Conservation (phyloP, 2,888 invertebrate species). For the Amblyteles armatorius region DNA sequence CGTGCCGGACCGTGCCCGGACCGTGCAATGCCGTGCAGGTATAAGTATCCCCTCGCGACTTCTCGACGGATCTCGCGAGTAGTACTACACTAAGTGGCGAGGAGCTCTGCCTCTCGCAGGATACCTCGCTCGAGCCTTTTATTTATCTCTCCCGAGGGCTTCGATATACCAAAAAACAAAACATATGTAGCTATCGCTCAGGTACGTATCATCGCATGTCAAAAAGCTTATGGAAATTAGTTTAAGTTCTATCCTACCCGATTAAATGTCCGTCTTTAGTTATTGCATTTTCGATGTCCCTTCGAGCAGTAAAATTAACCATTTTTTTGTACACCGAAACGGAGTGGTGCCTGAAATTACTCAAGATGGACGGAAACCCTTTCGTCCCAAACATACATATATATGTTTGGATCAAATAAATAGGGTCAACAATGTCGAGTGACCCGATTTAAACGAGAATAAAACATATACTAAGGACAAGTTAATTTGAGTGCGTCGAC, state of each 20-base stretch:
- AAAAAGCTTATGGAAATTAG: neutral
- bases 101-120: slow-evolving; percentile 15
- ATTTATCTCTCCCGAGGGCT: slow-evolving; percentile 8
- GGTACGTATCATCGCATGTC: neutral
- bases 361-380: neutral
- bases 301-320: neutral
- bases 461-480: slow-evolving; percentile 53
- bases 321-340: no score
- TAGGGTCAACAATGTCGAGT: neutral
- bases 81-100: slow-evolving; percentile 39
- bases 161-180: neutral
- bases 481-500: slow-evolving; percentile 52
- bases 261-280: neutral
- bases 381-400: neutral
- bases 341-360: neutral
- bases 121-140: neutral
- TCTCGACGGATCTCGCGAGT: slow-evolving; percentile 21
- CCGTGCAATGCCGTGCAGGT: slow-evolving; percentile 44
- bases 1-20: slow-evolving; percentile 61
- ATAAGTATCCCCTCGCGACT: slow-evolving; percentile 20
- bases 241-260: neutral
- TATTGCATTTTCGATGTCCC: neutral
- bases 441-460: slow-evolving; percentile 23
- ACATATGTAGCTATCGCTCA: neutral
- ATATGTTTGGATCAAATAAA: neutral